Conservation (phyloP, 2,797 vertebrate genomes). For the Arrhamphus sclerolepis region DNA sequence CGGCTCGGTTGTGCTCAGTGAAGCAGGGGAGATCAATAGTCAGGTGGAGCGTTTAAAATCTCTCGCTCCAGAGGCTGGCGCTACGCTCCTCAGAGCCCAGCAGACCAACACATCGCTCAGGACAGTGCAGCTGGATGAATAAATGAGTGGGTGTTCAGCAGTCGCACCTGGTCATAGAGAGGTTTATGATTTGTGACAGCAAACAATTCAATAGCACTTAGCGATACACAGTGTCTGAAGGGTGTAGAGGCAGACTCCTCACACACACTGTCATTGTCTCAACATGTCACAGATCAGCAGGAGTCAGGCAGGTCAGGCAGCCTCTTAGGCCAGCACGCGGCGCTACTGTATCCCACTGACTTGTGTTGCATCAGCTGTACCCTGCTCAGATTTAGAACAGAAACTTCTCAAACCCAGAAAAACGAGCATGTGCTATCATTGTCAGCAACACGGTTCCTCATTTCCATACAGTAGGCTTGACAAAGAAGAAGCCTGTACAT, state of each 20-base stretch:
- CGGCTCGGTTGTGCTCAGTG: constrained; percentile 49
- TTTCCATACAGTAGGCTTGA: constrained; percentile 74
- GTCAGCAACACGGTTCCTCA: constrained; percentile 61
- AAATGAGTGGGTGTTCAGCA: constrained; percentile 28
- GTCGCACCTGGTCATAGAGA: constrained; percentile 66
- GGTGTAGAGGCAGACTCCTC: constrained; percentile 48
- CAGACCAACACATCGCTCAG: constrained; percentile 57
- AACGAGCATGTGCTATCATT: constrained; percentile 22
- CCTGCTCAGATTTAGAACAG: not conserved
- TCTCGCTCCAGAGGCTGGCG: constrained; percentile 73
- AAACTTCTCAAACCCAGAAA: constrained; percentile 7
- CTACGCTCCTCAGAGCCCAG: constrained; percentile 71
- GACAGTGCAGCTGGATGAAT: constrained; percentile 46
- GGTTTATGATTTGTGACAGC: constrained; percentile 75
- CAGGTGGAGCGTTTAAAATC: constrained; percentile 86
- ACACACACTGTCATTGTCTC: constrained; percentile 50
- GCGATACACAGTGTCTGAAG: constrained; percentile 51
- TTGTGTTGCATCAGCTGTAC: constrained; percentile 2
- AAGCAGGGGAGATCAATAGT: constrained; percentile 81
- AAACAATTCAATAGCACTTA: constrained; percentile 80
- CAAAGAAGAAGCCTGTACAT: constrained; percentile 37
- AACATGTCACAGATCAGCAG: constrained; percentile 61
- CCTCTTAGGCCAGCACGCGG: constrained; percentile 7
- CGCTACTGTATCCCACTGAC: constrained; percentile 5
- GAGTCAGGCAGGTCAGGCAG: constrained; percentile 41